Conservation (phyloP, 2,888 invertebrate species). For the Phortica magna region DNA sequence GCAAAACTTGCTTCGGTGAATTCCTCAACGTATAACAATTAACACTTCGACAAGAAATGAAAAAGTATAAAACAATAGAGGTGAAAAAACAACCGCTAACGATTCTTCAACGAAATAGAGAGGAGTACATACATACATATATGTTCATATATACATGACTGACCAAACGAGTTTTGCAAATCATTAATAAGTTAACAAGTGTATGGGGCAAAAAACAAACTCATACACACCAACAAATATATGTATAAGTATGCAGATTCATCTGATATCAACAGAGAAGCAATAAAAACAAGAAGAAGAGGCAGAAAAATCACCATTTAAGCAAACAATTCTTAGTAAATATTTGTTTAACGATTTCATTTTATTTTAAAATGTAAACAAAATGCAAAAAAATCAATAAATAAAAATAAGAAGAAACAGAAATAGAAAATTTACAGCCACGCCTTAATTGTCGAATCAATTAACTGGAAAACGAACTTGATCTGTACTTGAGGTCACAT, state of each 20-base stretch:
- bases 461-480: neutral
- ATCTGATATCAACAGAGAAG: neutral
- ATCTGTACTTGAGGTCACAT: slow-evolving; percentile 37
- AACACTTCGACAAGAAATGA: neutral
- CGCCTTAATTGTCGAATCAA: slow-evolving; percentile 1
- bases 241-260: neutral
- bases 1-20: neutral
- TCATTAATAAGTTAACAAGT: slow-evolving; percentile 56
- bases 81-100: slow-evolving; percentile 48
- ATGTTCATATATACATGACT: neutral
- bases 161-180: slow-evolving; percentile 49
- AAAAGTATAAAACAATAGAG: neutral
- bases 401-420: neutral
- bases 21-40: slow-evolving; percentile 6
- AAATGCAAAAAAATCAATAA: slow-evolving; percentile 18
- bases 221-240: neutral
- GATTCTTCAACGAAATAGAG: slow-evolving; percentile 36
- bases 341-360: slow-evolving; percentile 52
- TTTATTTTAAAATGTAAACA: slow-evolving; percentile 63
- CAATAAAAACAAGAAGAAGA: neutral
- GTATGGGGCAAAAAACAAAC: slow-evolving; percentile 24
- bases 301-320: slow-evolving; percentile 1
- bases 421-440: neutral
- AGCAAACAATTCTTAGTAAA: slow-evolving; percentile 10
- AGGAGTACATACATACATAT: slow-evolving; percentile 3